Evolutionary conservation across 2,113 vertebrate genomes (phyloP).

Genomic region (Peromyscus maniculatus): DNA sequence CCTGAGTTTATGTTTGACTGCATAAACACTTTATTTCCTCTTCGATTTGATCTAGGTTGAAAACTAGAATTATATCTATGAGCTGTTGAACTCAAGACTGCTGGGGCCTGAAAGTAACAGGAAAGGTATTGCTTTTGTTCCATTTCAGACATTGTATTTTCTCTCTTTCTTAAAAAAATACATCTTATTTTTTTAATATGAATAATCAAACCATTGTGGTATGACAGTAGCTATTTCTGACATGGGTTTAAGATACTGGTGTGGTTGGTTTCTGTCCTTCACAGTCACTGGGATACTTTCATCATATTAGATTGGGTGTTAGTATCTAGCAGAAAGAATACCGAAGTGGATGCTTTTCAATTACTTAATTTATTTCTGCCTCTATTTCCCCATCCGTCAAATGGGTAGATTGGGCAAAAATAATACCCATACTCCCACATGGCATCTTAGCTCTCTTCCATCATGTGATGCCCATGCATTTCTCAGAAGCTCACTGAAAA

Average conservation of each 20-base stretch:
- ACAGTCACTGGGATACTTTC: background rate
- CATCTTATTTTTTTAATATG: background rate
- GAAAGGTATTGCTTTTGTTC: background rate
- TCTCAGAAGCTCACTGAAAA: background rate
- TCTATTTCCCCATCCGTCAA: background rate
- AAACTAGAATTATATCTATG: background rate
- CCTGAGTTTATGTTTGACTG: background rate
- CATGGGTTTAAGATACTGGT: background rate
- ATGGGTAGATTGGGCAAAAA: background rate
- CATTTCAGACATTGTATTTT: background rate
- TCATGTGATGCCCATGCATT: background rate
- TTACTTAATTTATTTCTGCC: background rate
- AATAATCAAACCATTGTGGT: background rate
- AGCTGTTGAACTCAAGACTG: background rate
- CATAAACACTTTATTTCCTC: constrained; percentile 1
- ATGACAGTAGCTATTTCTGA: background rate
- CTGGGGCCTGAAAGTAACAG: background rate
- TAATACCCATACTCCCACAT: background rate
- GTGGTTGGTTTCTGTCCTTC: background rate
- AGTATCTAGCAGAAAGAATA: background rate
- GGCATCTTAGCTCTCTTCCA: background rate
- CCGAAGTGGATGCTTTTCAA: background rate
- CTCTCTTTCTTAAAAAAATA: background rate
- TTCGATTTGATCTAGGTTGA: background rate
- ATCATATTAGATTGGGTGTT: background rate